These are phyloP conservation scores for Xyrichtys novacula DNA, from an alignment of 2,797 vertebrate species.

Conservation along the genomic window DNA sequence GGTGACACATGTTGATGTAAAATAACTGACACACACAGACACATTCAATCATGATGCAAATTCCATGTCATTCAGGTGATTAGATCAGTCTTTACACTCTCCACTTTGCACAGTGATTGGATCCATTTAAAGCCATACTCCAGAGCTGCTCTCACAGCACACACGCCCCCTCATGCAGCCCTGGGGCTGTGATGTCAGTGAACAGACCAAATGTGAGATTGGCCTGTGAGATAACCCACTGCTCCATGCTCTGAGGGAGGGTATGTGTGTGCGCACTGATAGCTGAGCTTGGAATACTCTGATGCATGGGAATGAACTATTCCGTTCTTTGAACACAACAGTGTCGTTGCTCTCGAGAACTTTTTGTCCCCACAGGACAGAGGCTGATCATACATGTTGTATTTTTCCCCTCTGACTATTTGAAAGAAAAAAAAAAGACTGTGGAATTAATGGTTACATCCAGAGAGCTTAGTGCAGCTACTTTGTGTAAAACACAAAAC, in stretches of 20 bases:
- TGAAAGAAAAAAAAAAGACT: too few species aligned
- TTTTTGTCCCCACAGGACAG: too few species aligned
- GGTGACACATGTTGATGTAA: too few species aligned
- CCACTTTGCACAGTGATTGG: slow-evolving; percentile 1
- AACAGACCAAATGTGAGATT: slow-evolving; percentile 14
- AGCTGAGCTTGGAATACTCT: background rate
- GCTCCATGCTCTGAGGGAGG: background rate
- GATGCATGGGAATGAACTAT: background rate
- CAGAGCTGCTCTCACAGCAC: background rate
- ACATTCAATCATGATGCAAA: slow-evolving; percentile 12
- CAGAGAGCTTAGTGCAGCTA: too few species aligned
- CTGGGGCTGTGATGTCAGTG: slow-evolving; percentile 1
- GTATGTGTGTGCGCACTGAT: background rate
- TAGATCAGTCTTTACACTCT: slow-evolving; percentile 19
- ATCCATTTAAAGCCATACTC: slow-evolving; percentile 1
- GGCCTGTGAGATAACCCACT: slow-evolving; percentile 22
- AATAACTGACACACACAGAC: background rate
- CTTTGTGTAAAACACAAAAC: too few species aligned
- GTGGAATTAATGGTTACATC: too few species aligned
- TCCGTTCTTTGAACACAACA: too few species aligned
- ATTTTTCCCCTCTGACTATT: too few species aligned
- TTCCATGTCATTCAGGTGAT: slow-evolving; percentile 12
- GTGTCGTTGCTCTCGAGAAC: too few species aligned
- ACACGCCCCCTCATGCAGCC: background rate
- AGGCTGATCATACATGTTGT: too few species aligned